A percentile compares a stretch with the other conserved stretches of the same genome.
Evolutionary conservation across 2,888 invertebrate genomes (phyloP).

Genomic region (Aproaerema taeniolella): DNA sequence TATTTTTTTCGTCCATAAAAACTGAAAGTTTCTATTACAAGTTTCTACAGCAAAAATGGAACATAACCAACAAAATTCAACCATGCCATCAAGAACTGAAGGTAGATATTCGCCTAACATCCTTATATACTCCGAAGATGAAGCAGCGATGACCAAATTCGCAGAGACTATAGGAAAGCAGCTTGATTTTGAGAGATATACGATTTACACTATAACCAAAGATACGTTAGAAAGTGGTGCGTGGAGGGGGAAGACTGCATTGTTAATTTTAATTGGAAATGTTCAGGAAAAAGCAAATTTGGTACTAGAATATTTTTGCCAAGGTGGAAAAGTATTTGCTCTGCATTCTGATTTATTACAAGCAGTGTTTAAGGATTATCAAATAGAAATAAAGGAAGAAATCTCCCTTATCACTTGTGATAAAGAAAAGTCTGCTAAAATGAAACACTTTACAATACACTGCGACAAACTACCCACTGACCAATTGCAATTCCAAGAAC

Average conservation of each 20-base stretch:
- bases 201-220: conserved; percentile 62
- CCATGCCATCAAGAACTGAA: too few relatives aligned
- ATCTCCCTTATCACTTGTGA: background rate
- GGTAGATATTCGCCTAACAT: conserved; percentile 77
- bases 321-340: conserved; percentile 9
- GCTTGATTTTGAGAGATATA: conserved; percentile 75
- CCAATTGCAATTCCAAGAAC: background rate
- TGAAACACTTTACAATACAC: background rate
- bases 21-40: too few relatives aligned
- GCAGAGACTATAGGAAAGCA: conserved; percentile 74
- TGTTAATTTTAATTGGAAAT: conserved; percentile 7
- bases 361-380: background rate
- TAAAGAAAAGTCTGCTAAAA: background rate
- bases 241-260: conserved; percentile 70
- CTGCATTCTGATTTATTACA: conserved; percentile 9
- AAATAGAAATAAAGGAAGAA: background rate
- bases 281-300: background rate
- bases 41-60: background rate
- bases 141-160: conserved; percentile 78
- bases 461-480: background rate
- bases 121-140: conserved; percentile 82
- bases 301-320: conserved; percentile 1
- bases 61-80: background rate
- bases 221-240: conserved; percentile 28
- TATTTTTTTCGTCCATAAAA: too few relatives aligned